Conservation (phyloP, 2,797 vertebrate species). For the Diceros bicornis region DNA sequence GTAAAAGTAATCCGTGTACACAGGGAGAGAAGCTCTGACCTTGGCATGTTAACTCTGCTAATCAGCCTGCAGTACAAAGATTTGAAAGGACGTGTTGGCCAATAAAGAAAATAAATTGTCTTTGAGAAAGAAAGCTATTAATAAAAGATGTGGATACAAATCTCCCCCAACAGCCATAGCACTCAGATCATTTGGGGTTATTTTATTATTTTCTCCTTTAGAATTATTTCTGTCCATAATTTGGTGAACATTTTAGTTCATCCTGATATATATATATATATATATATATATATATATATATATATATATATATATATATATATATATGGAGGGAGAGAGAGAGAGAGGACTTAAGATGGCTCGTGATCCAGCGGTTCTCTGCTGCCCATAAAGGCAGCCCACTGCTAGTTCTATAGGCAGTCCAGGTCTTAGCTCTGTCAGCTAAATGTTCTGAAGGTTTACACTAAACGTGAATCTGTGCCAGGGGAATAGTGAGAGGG, state of each 20-base stretch:
- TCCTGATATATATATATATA: neutral
- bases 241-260: neutral
- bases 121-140: constrained; percentile 54
- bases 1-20: neutral
- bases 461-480: neutral
- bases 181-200: neutral
- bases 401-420: neutral
- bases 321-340: neutral
- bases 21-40: neutral
- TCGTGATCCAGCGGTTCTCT: neutral
- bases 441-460: neutral
- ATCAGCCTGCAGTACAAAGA: neutral
- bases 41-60: neutral
- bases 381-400: too few relatives aligned
- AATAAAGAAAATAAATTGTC: neutral
- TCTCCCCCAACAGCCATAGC: neutral
- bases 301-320: too few relatives aligned
- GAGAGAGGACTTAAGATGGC: neutral
- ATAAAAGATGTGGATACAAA: neutral
- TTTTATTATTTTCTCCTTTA: constrained; percentile 47
- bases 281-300: too few relatives aligned
- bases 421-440: neutral
- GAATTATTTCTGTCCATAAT: neutral
- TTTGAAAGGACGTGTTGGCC: constrained; percentile 3
- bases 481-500: neutral